Percentiles rank a stretch among this genome's conserved stretches.
Evolutionary conservation across 1,140 invertebrate species (phyloP).

Genomic region (Bombus vancouverensis): DNA sequence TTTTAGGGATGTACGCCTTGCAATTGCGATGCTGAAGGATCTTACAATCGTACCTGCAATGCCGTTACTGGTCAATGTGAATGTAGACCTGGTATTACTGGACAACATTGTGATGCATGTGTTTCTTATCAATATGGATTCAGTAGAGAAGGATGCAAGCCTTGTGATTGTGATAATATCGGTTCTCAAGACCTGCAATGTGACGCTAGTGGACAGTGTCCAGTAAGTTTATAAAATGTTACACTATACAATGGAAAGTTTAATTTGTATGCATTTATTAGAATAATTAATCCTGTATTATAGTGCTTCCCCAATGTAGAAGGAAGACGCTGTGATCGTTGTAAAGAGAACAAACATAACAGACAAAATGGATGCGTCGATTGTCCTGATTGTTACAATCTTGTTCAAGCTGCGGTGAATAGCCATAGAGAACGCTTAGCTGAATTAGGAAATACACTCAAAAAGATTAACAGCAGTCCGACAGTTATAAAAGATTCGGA

Average conservation of each 20-base stretch:
- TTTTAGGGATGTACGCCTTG: conserved; percentile 91
- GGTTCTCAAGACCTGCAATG: conserved; percentile 94
- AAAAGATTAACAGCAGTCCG: conserved; percentile 88
- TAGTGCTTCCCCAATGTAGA: conserved; percentile 95
- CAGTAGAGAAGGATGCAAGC: conserved; percentile 91
- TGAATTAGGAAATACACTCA: conserved; percentile 88
- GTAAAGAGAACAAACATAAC: conserved; percentile 96
- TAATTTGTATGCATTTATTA: background rate
- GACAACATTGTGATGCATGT: conserved; percentile 93
- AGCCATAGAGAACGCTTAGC: conserved; percentile 89
- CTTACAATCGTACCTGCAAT: conserved; percentile 92
- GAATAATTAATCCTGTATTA: conserved; percentile 40
- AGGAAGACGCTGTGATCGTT: conserved; percentile 94
- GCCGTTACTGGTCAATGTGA: conserved; percentile 91
- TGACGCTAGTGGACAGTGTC: conserved; percentile 92
- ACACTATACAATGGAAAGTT: background rate
- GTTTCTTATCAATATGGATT: conserved; percentile 94
- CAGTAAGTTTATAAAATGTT: conserved; percentile 79
- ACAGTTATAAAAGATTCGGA: conserved; percentile 92
- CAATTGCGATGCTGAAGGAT: conserved; percentile 93
- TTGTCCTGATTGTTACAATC: conserved; percentile 96
- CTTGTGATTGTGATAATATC: conserved; percentile 94
- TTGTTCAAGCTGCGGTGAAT: conserved; percentile 94
- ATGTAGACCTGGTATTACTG: conserved; percentile 93
- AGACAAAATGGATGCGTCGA: conserved; percentile 93